These are phyloP conservation scores for Perca flavescens DNA, from an alignment of 2,113 vertebrate genomes.

Conservation along the genomic window DNA sequence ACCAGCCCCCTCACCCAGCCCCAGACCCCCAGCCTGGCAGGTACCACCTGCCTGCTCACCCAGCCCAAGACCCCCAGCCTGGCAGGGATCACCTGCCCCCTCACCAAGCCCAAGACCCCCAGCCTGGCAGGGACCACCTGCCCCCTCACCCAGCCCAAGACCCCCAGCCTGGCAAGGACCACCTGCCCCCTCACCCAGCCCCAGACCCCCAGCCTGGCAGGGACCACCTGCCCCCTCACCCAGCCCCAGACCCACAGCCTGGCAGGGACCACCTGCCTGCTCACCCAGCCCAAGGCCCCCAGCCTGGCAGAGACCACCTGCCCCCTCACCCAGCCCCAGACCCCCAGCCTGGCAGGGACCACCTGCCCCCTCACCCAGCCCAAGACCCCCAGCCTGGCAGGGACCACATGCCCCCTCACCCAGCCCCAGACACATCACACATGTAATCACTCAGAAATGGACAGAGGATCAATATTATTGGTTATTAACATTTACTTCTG, in stretches of 20 bases:
- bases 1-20: background rate
- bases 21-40: constrained; percentile 23
- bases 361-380: background rate
- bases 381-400: constrained; percentile 22
- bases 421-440: too few species aligned
- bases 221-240: background rate
- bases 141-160: background rate
- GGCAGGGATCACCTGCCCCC: constrained; percentile 14
- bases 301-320: constrained; percentile 35
- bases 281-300: background rate
- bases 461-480: too few species aligned
- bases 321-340: background rate
- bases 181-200: background rate
- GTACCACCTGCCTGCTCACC: background rate
- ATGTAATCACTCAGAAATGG: too few species aligned
- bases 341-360: constrained; percentile 31
- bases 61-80: background rate
- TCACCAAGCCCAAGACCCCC: background rate
- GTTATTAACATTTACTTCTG: too few species aligned
- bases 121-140: constrained; percentile 34
- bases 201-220: constrained; percentile 23
- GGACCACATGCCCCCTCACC: background rate
- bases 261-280: constrained; percentile 16
- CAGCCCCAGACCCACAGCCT: background rate
- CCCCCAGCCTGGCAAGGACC: constrained; percentile 31